Evolutionary conservation across 2,797 vertebrate genomes (phyloP).

Genomic region (Luscinia luscinia): DNA sequence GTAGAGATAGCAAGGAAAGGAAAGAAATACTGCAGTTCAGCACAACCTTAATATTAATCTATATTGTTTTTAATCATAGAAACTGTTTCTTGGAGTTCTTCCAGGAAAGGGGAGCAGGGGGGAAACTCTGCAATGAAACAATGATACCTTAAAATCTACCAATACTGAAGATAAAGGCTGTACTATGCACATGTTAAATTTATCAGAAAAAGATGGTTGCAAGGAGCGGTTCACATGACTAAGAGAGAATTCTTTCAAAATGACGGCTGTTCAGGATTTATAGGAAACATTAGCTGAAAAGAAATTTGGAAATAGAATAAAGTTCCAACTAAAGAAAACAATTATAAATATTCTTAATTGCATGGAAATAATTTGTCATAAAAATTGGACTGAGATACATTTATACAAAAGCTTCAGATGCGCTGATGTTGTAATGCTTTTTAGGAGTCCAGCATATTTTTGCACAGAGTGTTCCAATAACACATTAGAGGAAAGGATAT

Average conservation of each 20-base stretch:
- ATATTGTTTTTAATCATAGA: slow-evolving; percentile 51
- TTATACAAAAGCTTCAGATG: slow-evolving; percentile 56
- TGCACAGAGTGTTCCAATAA: slow-evolving; percentile 23
- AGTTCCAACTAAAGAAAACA: slow-evolving; percentile 70
- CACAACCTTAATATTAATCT: slow-evolving; percentile 37
- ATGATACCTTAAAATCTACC: slow-evolving; percentile 35
- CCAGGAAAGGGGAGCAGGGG: background rate
- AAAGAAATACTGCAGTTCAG: slow-evolving; percentile 29
- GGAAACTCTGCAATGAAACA: slow-evolving; percentile 28
- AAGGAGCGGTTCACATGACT: slow-evolving; percentile 31
- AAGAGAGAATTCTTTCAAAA: slow-evolving; percentile 68
- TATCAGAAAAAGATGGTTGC: slow-evolving; percentile 57
- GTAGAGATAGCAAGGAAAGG: background rate
- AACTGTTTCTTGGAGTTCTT: slow-evolving; percentile 50
- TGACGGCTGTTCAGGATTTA: slow-evolving; percentile 47
- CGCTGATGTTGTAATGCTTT: slow-evolving; percentile 20
- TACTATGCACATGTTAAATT: slow-evolving; percentile 40
- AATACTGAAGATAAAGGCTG: slow-evolving; percentile 40
- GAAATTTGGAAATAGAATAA: slow-evolving; percentile 70
- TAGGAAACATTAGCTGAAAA: slow-evolving; percentile 65
- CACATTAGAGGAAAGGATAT: slow-evolving; percentile 30
- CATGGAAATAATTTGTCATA: slow-evolving; percentile 77
- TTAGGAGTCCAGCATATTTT: slow-evolving; percentile 41
- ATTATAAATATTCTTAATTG: slow-evolving; percentile 77
- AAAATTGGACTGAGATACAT: slow-evolving; percentile 49